These are phyloP conservation scores for Manduca sexta DNA, from an alignment of 1,140 invertebrate species.

Conservation along the genomic window DNA sequence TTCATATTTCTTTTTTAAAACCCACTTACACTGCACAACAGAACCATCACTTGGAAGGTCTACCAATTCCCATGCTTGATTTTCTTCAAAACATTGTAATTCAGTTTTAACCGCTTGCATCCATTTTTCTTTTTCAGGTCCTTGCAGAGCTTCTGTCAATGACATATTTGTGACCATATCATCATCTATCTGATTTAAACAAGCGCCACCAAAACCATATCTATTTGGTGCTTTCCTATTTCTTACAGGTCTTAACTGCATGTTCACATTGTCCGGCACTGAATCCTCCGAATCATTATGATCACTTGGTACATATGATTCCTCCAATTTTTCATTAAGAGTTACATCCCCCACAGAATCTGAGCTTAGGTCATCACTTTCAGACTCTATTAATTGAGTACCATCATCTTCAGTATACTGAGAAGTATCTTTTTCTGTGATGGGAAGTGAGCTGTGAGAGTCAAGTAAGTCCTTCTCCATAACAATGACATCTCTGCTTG, in stretches of 20 bases:
- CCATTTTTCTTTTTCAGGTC: not conserved
- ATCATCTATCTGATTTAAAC: too few species aligned
- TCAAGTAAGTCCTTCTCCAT: constrained; percentile 11
- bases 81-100: not conserved
- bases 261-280: not conserved
- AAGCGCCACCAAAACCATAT: too few species aligned
- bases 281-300: not conserved
- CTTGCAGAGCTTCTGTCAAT: not conserved
- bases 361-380: not conserved
- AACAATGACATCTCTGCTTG: constrained; percentile 29
- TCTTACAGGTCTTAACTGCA: too few species aligned
- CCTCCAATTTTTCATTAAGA: not conserved
- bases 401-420: too few species aligned
- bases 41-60: not conserved
- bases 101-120: not conserved
- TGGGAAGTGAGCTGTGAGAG: too few species aligned
- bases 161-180: too few species aligned
- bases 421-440: too few species aligned
- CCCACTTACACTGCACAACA: not conserved
- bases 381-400: too few species aligned
- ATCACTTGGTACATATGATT: not conserved
- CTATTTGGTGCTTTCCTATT: too few species aligned
- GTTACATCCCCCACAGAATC: not conserved
- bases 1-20: not conserved
- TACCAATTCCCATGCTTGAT: not conserved